phyloP scores from a whole-genome alignment of 2,797 vertebrate genomes.

The Alca torda region DNA sequence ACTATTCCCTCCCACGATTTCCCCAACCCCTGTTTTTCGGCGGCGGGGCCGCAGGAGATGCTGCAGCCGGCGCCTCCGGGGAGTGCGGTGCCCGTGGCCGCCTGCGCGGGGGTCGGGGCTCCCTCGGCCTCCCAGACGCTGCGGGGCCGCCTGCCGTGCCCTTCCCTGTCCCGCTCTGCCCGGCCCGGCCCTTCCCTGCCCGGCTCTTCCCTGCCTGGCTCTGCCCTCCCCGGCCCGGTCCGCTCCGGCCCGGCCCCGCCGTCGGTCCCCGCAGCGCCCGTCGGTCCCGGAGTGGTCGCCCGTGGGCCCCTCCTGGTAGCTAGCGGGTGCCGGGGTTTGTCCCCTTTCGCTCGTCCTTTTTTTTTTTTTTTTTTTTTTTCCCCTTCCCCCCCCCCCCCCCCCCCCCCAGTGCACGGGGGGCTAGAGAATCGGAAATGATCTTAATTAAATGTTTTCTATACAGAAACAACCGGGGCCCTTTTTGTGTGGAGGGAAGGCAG shows the following conservation, averaged over 20 bases:
- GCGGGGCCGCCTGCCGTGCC: neutral
- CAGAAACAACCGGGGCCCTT: slow-evolving; percentile 60
- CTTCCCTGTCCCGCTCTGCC: neutral
- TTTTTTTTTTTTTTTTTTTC: neutral
- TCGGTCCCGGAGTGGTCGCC: neutral
- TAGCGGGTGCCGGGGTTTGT: slow-evolving; percentile 33
- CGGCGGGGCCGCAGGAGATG: neutral
- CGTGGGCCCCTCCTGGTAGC: slow-evolving; percentile 53
- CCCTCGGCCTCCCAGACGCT: neutral
- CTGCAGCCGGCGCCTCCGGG: neutral
- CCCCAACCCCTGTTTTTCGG: neutral
- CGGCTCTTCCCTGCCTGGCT: neutral
- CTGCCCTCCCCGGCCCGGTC: too few relatives aligned
- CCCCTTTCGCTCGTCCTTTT: slow-evolving; percentile 29
- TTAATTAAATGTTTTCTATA: slow-evolving; percentile 81
- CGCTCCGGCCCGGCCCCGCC: too few relatives aligned
- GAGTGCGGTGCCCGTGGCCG: neutral
- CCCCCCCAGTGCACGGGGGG: slow-evolving; percentile 43
- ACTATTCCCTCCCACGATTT: fast-evolving
- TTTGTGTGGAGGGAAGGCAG: slow-evolving; percentile 57
- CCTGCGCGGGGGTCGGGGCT: too few relatives aligned
- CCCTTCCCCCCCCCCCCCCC: too few relatives aligned
- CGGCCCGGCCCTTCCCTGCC: too few relatives aligned
- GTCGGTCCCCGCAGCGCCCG: neutral
- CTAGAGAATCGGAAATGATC: slow-evolving; percentile 75